Evolutionary conservation across 2,113 vertebrate genomes (phyloP).

Genomic region (Bufo gargarizans): DNA sequence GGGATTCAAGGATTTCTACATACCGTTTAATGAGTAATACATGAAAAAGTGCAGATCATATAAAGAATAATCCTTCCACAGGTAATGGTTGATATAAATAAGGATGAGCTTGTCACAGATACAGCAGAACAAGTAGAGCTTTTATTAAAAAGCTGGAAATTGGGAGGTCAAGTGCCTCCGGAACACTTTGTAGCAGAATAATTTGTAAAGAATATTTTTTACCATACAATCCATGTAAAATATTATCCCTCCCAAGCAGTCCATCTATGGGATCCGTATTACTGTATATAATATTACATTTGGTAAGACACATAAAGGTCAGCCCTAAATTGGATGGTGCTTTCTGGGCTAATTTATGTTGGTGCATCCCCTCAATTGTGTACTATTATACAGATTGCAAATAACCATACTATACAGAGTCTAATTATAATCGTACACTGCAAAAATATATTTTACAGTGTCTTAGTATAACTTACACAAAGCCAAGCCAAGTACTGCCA

Average conservation of each 20-base stretch:
- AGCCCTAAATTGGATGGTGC: too few relatives aligned
- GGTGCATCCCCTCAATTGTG: too few relatives aligned
- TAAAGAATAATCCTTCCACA: neutral
- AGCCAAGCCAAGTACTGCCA: too few relatives aligned
- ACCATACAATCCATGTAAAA: neutral
- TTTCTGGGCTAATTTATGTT: too few relatives aligned
- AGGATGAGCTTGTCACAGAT: neutral
- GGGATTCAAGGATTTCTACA: too few relatives aligned
- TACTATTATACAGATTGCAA: too few relatives aligned
- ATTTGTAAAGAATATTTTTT: constrained; percentile 28
- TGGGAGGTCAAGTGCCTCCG: constrained; percentile 18
- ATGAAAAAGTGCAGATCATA: neutral
- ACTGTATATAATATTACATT: neutral
- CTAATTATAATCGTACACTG: too few relatives aligned
- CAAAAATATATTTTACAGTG: too few relatives aligned
- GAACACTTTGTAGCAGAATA: neutral
- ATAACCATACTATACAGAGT: too few relatives aligned
- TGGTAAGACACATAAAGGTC: too few relatives aligned
- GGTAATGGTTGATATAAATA: neutral
- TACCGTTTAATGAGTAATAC: too few relatives aligned
- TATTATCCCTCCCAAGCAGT: neutral
- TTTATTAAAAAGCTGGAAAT: constrained; percentile 9
- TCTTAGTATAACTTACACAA: too few relatives aligned
- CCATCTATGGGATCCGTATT: neutral
- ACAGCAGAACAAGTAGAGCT: neutral